Evolutionary conservation across 2,888 invertebrate genomes (phyloP).

Genomic region (Alsophila aescularia): DNA sequence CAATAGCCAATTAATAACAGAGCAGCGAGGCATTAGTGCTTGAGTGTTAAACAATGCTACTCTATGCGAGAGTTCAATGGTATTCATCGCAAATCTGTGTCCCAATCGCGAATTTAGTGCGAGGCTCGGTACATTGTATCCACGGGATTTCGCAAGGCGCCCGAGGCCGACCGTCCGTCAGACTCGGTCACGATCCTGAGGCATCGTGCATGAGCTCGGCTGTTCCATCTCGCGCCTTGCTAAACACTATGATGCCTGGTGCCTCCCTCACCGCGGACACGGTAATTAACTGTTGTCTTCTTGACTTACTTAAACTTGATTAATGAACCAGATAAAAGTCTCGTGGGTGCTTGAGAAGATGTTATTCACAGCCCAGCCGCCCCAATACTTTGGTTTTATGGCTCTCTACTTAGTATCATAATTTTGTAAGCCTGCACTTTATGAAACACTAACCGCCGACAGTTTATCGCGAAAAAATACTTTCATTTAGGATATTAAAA

Average conservation of each 20-base stretch:
- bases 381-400: background rate
- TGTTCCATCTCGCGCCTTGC: constrained; percentile 46
- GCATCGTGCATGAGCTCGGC: constrained; percentile 55
- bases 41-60: constrained; percentile 50
- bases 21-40: constrained; percentile 39
- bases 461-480: no score
- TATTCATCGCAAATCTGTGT: constrained; percentile 67
- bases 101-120: constrained; percentile 74
- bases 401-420: background rate
- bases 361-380: background rate
- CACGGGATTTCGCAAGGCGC: constrained; percentile 68
- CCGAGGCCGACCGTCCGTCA: constrained; percentile 71
- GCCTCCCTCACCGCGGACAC: constrained; percentile 39
- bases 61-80: constrained; percentile 55
- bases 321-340: constrained; percentile 38
- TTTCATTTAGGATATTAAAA: no score
- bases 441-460: no score
- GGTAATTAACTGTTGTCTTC: constrained; percentile 38
- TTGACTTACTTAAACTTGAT: constrained; percentile 37
- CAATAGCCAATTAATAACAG: constrained; percentile 30
- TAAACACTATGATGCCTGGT: constrained; percentile 41
- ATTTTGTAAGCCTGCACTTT: background rate
- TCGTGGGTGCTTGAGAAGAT: background rate
- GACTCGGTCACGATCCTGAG: constrained; percentile 69
- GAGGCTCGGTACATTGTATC: constrained; percentile 62